These are phyloP conservation scores for Sceloporus tristichus DNA, from an alignment of 2,113 vertebrate species.

Conservation along the genomic window DNA sequence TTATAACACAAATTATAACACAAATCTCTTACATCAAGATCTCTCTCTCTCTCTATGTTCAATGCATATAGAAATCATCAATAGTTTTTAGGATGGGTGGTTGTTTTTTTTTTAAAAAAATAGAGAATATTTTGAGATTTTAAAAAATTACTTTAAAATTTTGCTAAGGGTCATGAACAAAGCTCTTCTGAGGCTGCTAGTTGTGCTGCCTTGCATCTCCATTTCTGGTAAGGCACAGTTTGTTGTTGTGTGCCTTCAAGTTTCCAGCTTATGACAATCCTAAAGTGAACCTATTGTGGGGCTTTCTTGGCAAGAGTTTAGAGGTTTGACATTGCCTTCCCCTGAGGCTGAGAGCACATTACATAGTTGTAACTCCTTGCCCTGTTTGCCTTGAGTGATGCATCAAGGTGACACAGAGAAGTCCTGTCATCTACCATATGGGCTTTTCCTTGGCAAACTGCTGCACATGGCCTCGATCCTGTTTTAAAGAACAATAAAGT, in stretches of 20 bases:
- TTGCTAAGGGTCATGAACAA: background rate
- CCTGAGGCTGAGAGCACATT: too few species aligned
- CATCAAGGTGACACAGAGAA: background rate
- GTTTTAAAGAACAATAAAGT: background rate
- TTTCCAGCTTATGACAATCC: too few species aligned
- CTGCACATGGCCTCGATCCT: background rate
- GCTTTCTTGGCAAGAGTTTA: too few species aligned
- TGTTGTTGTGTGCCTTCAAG: too few species aligned
- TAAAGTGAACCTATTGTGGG: too few species aligned
- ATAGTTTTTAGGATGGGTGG: background rate
- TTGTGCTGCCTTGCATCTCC: background rate
- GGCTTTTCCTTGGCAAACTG: background rate
- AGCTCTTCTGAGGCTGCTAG: background rate
- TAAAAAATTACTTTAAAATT: background rate
- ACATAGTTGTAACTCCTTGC: too few species aligned
- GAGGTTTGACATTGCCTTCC: too few species aligned
- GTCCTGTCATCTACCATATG: background rate
- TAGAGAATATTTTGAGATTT: background rate
- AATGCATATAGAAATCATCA: background rate
- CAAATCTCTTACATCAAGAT: background rate
- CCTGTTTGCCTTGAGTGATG: too few species aligned
- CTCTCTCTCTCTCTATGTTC: background rate
- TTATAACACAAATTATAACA: too few species aligned
- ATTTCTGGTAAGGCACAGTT: background rate
- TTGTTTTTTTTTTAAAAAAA: background rate